These are phyloP conservation scores for Heliothis virescens DNA, from an alignment of 1,140 invertebrate genomes.

Conservation along the genomic window DNA sequence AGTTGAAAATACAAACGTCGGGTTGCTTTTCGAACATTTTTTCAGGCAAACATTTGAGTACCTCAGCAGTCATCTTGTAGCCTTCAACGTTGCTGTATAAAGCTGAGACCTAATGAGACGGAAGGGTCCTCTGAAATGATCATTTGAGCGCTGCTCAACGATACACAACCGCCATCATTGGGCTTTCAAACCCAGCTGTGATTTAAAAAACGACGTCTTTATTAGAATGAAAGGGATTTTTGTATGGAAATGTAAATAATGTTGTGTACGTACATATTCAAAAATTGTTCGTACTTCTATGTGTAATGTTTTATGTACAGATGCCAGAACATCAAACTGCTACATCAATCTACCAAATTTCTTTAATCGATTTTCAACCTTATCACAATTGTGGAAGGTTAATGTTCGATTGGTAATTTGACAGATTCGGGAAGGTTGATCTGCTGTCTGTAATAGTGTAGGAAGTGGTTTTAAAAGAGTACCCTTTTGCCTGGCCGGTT, in stretches of 20 bases:
- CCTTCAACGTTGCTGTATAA: constrained; percentile 43
- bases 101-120: constrained; percentile 48
- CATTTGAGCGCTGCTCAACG: constrained; percentile 39
- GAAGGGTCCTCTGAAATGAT: constrained; percentile 50
- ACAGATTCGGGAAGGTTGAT: no score
- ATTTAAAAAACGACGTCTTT: neutral
- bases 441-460: neutral
- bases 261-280: neutral
- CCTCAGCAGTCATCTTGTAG: constrained; percentile 19
- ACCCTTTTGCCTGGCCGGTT: neutral
- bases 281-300: no score
- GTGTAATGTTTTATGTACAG: neutral
- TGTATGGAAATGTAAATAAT: neutral
- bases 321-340: no score
- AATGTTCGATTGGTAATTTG: no score
- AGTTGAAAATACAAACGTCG: no score
- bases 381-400: no score
- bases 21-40: no score
- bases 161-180: constrained; percentile 33
- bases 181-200: constrained; percentile 27
- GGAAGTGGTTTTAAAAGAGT: neutral
- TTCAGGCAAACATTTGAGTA: constrained; percentile 10
- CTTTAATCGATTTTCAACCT: no score
- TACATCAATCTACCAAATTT: no score
- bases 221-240: neutral